A percentile compares a stretch with the other conserved stretches of the same genome.
These are phyloP conservation scores for Cryptus armator DNA, from an alignment of 2,888 invertebrate genomes.

Conservation along the genomic window DNA sequence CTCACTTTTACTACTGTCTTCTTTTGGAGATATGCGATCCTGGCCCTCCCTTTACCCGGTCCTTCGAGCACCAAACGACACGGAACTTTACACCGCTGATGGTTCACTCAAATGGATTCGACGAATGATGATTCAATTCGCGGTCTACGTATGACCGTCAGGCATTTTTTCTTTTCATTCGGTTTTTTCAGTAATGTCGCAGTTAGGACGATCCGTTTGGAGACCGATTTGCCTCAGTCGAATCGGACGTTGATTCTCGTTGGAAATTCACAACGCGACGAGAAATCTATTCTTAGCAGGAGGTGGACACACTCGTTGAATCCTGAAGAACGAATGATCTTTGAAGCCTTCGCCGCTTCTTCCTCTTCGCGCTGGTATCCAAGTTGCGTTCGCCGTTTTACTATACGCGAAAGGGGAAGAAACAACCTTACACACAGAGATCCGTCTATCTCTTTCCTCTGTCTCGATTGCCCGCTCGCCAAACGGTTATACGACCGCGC, in stretches of 20 bases:
- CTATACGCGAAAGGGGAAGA: conserved; percentile 35
- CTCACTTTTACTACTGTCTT: conserved; percentile 46
- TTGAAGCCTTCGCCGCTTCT: conserved; percentile 35
- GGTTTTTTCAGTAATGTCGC: background rate
- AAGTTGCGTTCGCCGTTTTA: conserved; percentile 33
- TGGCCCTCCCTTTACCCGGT: background rate
- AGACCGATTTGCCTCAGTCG: background rate
- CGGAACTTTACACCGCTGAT: conserved; percentile 11
- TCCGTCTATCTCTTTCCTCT: conserved; percentile 38
- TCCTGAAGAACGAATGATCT: conserved; percentile 50
- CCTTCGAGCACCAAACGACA: conserved; percentile 5
- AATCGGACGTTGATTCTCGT: conserved; percentile 13
- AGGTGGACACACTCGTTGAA: conserved; percentile 35
- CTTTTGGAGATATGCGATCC: background rate
- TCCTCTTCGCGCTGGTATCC: conserved; percentile 38
- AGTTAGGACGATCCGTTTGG: background rate
- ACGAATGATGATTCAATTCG: conserved; percentile 26
- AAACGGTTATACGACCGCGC: conserved; percentile 69
- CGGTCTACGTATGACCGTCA: background rate
- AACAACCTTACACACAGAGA: conserved; percentile 40
- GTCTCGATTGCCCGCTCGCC: conserved; percentile 65
- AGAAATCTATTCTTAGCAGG: conserved; percentile 54
- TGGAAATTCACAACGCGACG: conserved; percentile 2
- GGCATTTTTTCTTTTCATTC: background rate
- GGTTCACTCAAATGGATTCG: conserved; percentile 42